phyloP scores from a whole-genome alignment of 2,113 vertebrate species.

The Sebastes fasciatus region DNA sequence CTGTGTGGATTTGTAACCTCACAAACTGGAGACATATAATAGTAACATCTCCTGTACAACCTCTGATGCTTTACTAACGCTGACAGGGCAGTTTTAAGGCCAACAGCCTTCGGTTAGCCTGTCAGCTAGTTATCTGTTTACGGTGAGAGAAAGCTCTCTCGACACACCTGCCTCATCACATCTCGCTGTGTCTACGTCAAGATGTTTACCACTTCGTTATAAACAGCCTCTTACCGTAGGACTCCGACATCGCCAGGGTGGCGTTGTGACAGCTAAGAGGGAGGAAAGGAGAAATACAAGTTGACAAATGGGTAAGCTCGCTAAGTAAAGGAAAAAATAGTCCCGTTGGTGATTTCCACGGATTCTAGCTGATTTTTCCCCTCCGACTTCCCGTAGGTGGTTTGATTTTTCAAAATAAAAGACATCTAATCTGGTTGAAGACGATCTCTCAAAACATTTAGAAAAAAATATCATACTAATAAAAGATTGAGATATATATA shows the following conservation, averaged over 20 bases:
- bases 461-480: too few species aligned
- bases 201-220: not conserved
- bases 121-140: conserved; percentile 71
- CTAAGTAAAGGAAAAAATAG: conserved; percentile 73
- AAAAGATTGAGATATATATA: too few species aligned
- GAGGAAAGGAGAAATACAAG: conserved; percentile 12
- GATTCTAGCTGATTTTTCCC: conserved; percentile 74
- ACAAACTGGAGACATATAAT: not conserved
- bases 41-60: not conserved
- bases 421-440: not conserved
- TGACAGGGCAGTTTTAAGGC: conserved; percentile 49
- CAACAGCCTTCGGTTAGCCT: conserved; percentile 64
- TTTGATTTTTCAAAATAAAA: conserved; percentile 82
- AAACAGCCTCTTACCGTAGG: conserved; percentile 80
- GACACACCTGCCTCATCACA: conserved; percentile 67
- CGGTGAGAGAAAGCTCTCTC: conserved; percentile 38
- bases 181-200: not conserved
- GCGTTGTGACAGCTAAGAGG: conserved; percentile 46
- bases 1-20: not conserved
- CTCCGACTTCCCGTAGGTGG: conserved; percentile 74
- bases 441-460: too few species aligned
- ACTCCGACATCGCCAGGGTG: conserved; percentile 84
- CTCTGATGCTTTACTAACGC: not conserved
- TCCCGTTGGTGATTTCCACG: conserved; percentile 70
- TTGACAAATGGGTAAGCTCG: conserved; percentile 65